phyloP scores from a whole-genome alignment of 2,797 vertebrate genomes.

The Gallinago stenura region DNA sequence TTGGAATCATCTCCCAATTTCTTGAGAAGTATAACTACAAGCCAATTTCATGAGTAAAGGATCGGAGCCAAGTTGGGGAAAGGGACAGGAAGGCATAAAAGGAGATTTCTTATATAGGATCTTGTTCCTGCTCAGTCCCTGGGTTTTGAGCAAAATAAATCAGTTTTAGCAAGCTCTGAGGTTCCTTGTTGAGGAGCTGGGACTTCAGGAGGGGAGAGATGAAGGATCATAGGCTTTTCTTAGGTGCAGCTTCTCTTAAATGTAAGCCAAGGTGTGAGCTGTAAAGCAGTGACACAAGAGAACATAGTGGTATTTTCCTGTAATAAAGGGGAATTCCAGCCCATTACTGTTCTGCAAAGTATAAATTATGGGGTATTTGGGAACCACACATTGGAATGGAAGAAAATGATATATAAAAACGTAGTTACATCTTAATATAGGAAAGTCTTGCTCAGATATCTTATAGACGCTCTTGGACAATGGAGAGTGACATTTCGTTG shows the following conservation, averaged over 20 bases:
- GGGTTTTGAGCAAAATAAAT: background rate
- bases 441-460: background rate
- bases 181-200: background rate
- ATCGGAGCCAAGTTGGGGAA: background rate
- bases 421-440: background rate
- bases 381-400: background rate
- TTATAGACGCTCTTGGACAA: background rate
- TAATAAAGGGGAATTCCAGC: background rate
- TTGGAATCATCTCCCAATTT: background rate
- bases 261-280: background rate
- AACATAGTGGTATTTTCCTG: background rate
- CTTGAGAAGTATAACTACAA: background rate
- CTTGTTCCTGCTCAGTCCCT: background rate
- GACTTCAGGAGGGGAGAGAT: background rate
- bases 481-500: background rate
- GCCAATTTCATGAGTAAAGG: background rate
- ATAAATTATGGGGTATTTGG: background rate
- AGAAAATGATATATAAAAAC: background rate
- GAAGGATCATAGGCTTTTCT: background rate
- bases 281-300: background rate
- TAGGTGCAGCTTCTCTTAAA: background rate
- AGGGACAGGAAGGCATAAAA: background rate
- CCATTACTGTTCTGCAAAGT: background rate
- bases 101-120: background rate
- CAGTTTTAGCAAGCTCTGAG: background rate